Percentiles rank a stretch among this genome's conserved stretches.
These are phyloP conservation scores for Temnothorax nylanderi DNA, from an alignment of 1,140 invertebrate genomes.

Conservation along the genomic window DNA sequence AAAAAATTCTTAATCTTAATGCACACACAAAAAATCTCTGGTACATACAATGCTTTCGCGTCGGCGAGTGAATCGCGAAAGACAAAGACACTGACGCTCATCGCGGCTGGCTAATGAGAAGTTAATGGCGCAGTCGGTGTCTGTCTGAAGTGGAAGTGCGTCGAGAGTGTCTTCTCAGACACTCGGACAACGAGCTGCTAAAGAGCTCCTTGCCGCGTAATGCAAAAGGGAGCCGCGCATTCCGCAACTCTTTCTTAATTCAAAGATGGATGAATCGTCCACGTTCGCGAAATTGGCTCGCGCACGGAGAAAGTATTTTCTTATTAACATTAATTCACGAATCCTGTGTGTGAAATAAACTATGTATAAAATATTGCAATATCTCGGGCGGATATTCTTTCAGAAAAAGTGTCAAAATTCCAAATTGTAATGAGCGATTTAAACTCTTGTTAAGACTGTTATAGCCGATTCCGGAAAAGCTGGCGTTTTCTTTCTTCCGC, in stretches of 20 bases:
- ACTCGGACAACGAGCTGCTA: slow-evolving; percentile 60
- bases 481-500: not conserved
- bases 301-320: slow-evolving; percentile 20
- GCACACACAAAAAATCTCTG: slow-evolving; percentile 30
- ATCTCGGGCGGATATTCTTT: not conserved
- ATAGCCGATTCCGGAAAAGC: not conserved
- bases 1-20: slow-evolving; percentile 63
- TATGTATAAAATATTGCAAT: not conserved
- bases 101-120: slow-evolving; percentile 68
- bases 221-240: slow-evolving; percentile 46
- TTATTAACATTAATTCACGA: slow-evolving; percentile 27
- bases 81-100: slow-evolving; percentile 44
- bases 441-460: not conserved
- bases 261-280: slow-evolving; percentile 42
- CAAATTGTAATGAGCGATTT: not conserved
- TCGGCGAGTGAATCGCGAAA: slow-evolving; percentile 10
- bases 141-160: slow-evolving; percentile 62
- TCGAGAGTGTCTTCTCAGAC: slow-evolving; percentile 63
- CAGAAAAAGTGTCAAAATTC: not conserved
- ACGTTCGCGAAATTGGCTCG: slow-evolving; percentile 32
- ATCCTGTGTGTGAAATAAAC: not conserved
- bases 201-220: slow-evolving; percentile 56
- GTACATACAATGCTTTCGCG: slow-evolving; percentile 15
- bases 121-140: slow-evolving; percentile 70
- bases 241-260: slow-evolving; percentile 42